These are phyloP conservation scores for Rhizomys pruinosus DNA, from an alignment of 2,113 vertebrate genomes.

Conservation along the genomic window DNA sequence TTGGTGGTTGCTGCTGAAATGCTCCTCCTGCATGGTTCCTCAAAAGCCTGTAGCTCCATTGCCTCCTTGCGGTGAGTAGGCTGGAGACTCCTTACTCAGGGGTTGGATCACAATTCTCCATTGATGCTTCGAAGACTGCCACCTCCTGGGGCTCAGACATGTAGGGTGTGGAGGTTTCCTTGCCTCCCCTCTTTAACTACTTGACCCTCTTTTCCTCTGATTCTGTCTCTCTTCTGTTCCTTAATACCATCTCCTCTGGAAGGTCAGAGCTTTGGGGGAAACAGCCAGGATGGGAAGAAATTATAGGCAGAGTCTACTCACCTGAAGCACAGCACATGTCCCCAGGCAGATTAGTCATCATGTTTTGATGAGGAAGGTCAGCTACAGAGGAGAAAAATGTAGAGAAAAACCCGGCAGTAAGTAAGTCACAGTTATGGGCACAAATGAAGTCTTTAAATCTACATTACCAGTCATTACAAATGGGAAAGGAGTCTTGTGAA, in stretches of 20 bases:
- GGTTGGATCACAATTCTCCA: rapidly evolving
- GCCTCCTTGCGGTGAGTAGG: not conserved
- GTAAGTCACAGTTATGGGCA: not conserved
- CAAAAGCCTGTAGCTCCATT: not conserved
- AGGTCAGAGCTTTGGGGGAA: not conserved
- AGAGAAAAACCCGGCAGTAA: not conserved
- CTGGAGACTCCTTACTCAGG: not conserved
- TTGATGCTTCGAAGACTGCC: not conserved
- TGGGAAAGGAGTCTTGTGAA: not conserved
- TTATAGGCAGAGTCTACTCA: not conserved
- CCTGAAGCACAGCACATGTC: rapidly evolving
- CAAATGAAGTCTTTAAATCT: not conserved
- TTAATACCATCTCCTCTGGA: not conserved
- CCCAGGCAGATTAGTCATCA: not conserved
- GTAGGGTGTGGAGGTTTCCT: not conserved
- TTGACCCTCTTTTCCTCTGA: not conserved
- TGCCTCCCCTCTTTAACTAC: not conserved
- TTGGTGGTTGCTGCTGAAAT: not conserved
- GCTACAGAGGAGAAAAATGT: rapidly evolving
- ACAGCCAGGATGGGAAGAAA: not conserved
- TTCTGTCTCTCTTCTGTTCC: not conserved
- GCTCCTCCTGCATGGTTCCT: not conserved
- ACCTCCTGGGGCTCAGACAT: not conserved
- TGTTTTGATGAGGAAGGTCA: not conserved
- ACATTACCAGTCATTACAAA: not conserved